Evolutionary conservation across 2,797 vertebrate genomes (phyloP).

Genomic region (Onychomys leucogaster): DNA sequence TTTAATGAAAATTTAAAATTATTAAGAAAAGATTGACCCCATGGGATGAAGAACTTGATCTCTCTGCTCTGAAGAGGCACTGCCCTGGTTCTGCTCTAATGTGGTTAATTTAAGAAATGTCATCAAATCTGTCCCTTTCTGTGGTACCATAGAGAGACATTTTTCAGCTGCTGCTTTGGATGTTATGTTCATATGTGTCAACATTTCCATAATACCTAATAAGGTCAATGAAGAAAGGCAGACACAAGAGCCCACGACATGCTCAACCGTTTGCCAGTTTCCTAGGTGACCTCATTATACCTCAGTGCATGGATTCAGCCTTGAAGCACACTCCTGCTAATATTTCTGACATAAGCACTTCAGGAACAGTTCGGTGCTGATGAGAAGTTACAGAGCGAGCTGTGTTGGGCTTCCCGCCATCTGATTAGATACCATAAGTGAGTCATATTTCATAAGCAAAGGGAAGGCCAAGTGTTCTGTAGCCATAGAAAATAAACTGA

Average conservation of each 20-base stretch:
- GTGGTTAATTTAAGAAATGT: background rate
- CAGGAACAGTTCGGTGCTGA: constrained; percentile 8
- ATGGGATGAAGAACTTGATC: background rate
- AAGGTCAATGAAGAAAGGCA: constrained; percentile 39
- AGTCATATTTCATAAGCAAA: constrained; percentile 51
- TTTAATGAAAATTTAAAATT: background rate
- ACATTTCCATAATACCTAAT: background rate
- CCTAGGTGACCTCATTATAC: constrained; percentile 36
- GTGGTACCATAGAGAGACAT: background rate
- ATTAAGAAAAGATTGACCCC: background rate
- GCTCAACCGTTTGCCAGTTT: constrained; percentile 24
- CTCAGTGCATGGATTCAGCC: background rate
- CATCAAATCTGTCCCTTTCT: constrained; percentile 17
- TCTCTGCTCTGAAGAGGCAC: background rate
- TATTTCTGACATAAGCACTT: constrained; percentile 57
- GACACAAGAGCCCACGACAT: background rate
- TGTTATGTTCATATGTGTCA: background rate
- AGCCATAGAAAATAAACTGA: constrained; percentile 62
- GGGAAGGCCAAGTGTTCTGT: constrained; percentile 2
- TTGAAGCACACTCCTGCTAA: background rate
- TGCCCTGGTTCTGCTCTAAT: background rate
- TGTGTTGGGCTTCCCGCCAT: constrained; percentile 29
- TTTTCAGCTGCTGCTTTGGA: constrained; percentile 7
- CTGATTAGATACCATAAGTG: constrained; percentile 58
- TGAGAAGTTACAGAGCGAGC: constrained; percentile 15